Evolutionary conservation across 2,888 invertebrate species (phyloP).

Genomic region (Cheilosia grossa): DNA sequence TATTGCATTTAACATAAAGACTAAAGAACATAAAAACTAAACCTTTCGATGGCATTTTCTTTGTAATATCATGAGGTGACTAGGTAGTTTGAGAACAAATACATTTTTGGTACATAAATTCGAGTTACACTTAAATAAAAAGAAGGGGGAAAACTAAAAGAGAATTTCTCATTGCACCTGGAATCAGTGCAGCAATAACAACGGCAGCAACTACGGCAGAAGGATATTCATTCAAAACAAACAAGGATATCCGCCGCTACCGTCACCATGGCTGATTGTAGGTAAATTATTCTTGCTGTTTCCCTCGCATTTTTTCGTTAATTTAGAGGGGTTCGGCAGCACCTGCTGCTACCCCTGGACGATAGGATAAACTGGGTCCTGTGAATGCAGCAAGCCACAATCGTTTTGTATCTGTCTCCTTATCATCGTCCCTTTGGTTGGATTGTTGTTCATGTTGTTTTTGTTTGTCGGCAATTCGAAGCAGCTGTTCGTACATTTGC

Average conservation of each 20-base stretch:
- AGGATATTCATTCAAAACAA: constrained; percentile 43
- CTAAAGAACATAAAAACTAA: constrained; percentile 34
- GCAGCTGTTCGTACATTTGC: constrained; percentile 71
- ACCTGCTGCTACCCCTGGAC: constrained; percentile 66
- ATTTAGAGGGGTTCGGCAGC: constrained; percentile 56
- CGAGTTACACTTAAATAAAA: constrained; percentile 33
- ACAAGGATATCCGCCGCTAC: constrained; percentile 43
- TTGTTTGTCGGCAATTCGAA: constrained; percentile 47
- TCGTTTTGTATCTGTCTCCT: constrained; percentile 44
- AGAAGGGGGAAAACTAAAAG: constrained; percentile 12
- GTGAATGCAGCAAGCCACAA: constrained; percentile 69
- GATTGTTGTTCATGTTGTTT: constrained; percentile 45
- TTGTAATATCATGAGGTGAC: constrained; percentile 61
- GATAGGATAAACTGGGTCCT: constrained; percentile 59
- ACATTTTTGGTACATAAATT: constrained; percentile 58
- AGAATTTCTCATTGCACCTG: constrained; percentile 43
- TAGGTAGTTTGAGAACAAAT: constrained; percentile 59
- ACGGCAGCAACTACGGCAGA: constrained; percentile 25
- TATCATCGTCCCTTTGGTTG: constrained; percentile 19
- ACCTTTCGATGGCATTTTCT: constrained; percentile 40
- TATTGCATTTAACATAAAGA: constrained; percentile 47
- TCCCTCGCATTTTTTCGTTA: constrained; percentile 7
- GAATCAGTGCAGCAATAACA: constrained; percentile 49
- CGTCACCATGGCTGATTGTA: constrained; percentile 27
- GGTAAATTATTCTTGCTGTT: constrained; percentile 14